Evolutionary conservation across 2,113 vertebrate species (phyloP).

Genomic region (Onychostoma macrolepis): DNA sequence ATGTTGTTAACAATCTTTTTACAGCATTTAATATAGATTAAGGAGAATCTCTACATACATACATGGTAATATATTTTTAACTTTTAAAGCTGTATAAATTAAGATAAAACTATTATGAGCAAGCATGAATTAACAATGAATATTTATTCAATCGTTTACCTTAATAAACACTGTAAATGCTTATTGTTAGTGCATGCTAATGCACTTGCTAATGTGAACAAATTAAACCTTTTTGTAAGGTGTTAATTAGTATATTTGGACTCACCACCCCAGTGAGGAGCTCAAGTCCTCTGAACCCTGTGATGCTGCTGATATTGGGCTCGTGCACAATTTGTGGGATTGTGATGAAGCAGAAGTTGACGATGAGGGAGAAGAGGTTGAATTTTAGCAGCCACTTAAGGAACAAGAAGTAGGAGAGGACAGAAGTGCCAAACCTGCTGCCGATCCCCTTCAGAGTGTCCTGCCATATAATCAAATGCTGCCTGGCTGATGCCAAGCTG

Average conservation of each 20-base stretch:
- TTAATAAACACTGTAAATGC: not conserved
- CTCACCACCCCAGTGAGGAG: conserved; percentile 89
- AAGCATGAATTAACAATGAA: not conserved
- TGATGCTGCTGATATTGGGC: conserved; percentile 59
- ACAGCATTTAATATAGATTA: not conserved
- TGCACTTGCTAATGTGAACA: not conserved
- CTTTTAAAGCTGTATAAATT: not conserved
- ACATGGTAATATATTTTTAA: not conserved
- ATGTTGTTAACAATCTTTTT: not conserved
- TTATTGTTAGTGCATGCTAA: not conserved
- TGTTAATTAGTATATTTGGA: not conserved
- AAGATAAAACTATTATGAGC: not conserved
- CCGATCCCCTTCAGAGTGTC: conserved; percentile 87
- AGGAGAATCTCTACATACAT: not conserved
- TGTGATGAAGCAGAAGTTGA: conserved; percentile 92
- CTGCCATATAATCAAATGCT: conserved; percentile 77
- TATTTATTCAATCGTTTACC: not conserved
- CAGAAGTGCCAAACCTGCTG: conserved; percentile 88
- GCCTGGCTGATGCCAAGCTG: conserved; percentile 66
- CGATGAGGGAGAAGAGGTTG: conserved; percentile 88
- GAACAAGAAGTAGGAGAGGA: conserved; percentile 92
- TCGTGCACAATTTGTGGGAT: conserved; percentile 82
- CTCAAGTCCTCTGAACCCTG: conserved; percentile 87
- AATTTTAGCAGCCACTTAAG: conserved; percentile 92
- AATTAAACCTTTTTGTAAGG: not conserved